phyloP scores from a whole-genome alignment of 2,797 vertebrate species.

The Gymnocypris eckloni region DNA sequence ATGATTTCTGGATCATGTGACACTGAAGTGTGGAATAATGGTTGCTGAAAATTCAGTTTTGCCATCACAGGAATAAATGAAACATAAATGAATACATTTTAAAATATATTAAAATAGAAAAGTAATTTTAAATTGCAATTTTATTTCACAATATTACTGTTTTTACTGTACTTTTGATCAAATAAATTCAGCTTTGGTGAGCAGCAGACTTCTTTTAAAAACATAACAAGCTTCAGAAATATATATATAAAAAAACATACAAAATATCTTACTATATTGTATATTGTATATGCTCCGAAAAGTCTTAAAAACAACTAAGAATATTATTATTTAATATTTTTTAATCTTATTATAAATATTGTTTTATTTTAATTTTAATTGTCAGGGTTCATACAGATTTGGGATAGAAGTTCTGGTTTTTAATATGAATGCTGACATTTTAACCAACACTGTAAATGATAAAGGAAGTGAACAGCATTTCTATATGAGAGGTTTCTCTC shows the following conservation, averaged over 20 bases:
- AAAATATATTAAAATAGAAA: not conserved
- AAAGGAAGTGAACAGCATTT: constrained; percentile 30
- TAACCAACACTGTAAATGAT: not conserved
- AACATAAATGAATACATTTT: not conserved
- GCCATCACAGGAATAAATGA: not conserved
- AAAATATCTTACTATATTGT: too few species aligned
- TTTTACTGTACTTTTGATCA: not conserved
- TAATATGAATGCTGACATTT: constrained; percentile 13
- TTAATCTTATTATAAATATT: too few species aligned
- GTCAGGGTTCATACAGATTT: not conserved
- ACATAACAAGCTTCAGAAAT: not conserved
- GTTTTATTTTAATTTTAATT: not conserved
- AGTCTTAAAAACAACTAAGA: not conserved
- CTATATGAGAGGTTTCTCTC: constrained; percentile 45
- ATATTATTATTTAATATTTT: not conserved
- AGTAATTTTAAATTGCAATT: not conserved
- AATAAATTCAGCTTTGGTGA: not conserved
- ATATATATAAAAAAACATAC: too few species aligned
- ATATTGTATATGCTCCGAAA: not conserved
- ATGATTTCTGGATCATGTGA: not conserved
- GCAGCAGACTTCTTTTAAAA: not conserved
- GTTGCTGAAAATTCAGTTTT: not conserved
- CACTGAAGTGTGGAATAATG: not conserved
- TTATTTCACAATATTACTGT: not conserved
- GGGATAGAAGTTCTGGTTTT: not conserved